phyloP scores from a whole-genome alignment of 1,140 invertebrate species.

The Saxidomus purpurata region DNA sequence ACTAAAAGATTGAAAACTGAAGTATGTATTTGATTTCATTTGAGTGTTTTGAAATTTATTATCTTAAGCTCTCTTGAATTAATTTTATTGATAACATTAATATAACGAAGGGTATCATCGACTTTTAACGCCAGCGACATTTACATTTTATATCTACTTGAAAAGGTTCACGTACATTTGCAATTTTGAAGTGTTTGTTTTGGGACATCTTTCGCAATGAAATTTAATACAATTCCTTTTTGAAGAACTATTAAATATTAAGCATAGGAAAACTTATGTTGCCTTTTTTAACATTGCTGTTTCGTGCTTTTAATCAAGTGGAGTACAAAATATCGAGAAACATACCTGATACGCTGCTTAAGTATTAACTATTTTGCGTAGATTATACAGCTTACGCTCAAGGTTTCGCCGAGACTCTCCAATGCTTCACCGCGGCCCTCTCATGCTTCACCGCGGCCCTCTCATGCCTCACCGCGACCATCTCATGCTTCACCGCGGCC shows the following conservation, averaged over 20 bases:
- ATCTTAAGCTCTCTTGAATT: background rate
- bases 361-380: no score
- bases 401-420: no score
- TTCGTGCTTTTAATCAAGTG: no score
- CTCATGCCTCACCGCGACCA: no score
- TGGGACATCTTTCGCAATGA: background rate
- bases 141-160: conserved; percentile 16
- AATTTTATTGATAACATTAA: background rate
- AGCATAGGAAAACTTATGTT: background rate
- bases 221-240: background rate
- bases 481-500: no score
- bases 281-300: background rate
- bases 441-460: no score
- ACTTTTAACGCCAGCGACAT: background rate
- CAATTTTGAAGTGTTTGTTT: conserved; percentile 22
- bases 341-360: no score
- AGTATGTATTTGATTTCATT: background rate
- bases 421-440: no score
- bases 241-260: conserved; percentile 4
- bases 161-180: background rate
- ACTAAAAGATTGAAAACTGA: background rate
- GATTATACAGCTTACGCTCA: no score
- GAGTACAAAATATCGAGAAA: no score
- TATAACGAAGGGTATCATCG: background rate
- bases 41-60: background rate